These are phyloP conservation scores for Piezodorus guildinii DNA, from an alignment of 1,140 invertebrate genomes.

Conservation along the genomic window DNA sequence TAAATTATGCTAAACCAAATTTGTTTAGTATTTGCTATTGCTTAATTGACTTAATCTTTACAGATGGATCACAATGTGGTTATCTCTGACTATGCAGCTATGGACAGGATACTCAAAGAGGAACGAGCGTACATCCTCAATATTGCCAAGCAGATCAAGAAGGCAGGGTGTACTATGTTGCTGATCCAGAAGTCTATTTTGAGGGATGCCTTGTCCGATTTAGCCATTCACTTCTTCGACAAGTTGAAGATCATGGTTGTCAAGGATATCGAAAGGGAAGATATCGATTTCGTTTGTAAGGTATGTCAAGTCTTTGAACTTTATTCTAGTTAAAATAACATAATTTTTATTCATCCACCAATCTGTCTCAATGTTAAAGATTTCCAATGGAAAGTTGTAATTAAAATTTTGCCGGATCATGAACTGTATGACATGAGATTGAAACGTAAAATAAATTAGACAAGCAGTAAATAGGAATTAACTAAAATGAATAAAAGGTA, in stretches of 20 bases:
- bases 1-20: no score
- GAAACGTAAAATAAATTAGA: no score
- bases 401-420: no score
- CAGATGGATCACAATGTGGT: constrained; percentile 98
- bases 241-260: constrained; percentile 99
- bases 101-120: constrained; percentile 98
- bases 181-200: constrained; percentile 98
- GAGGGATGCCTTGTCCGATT: constrained; percentile 91
- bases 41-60: no score
- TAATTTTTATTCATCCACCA: no score
- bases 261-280: constrained; percentile 95
- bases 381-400: no score
- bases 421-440: no score
- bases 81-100: constrained; percentile 95
- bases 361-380: no score
- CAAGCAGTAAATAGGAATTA: no score
- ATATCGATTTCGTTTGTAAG: constrained; percentile 95
- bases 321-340: no score
- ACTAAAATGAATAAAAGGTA: no score
- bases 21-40: no score
- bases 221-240: constrained; percentile 95
- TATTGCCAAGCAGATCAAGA: constrained; percentile 98
- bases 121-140: constrained; percentile 97
- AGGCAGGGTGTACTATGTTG: constrained; percentile 93
- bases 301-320: constrained; percentile 32